These are phyloP conservation scores for Petrolisthes manimaculis DNA, from an alignment of 2,888 invertebrate species.

Conservation along the genomic window DNA sequence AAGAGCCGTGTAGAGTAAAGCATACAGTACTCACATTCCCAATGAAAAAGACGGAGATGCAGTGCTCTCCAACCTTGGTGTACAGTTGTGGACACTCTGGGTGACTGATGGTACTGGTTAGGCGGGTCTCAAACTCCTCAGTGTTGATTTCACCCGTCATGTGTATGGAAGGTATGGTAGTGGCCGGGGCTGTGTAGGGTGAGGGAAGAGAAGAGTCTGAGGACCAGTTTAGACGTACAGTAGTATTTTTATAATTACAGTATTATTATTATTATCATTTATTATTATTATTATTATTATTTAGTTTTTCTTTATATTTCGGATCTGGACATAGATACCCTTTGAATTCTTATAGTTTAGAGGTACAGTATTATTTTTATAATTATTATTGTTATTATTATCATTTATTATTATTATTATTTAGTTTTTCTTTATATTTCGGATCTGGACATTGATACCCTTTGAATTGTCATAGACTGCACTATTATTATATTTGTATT, in stretches of 20 bases:
- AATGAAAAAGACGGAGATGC: constrained; percentile 47
- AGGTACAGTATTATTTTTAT: too few species aligned
- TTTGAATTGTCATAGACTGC: too few species aligned
- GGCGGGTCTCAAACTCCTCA: constrained; percentile 16
- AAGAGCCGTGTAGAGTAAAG: neutral
- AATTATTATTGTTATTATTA: neutral
- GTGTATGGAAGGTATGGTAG: constrained; percentile 20
- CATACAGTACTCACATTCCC: constrained; percentile 34
- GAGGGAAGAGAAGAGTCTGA: neutral
- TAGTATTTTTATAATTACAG: neutral
- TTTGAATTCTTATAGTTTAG: too few species aligned
- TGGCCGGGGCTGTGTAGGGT: constrained; percentile 5
- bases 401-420: neutral
- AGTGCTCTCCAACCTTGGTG: constrained; percentile 40
- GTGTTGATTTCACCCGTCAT: constrained; percentile 11
- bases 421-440: too few species aligned
- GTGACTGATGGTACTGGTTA: constrained; percentile 38
- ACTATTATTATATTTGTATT: too few species aligned
- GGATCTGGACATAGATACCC: too few species aligned
- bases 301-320: too few species aligned
- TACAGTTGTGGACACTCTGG: constrained; percentile 44
- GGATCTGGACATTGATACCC: too few species aligned
- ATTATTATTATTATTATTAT: neutral
- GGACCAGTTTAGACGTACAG: too few species aligned
- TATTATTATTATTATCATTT: neutral